Percentiles rank a stretch among this genome's conserved stretches.
These are phyloP conservation scores for Liasis olivaceus DNA, from an alignment of 2,797 vertebrate species.

Conservation along the genomic window DNA sequence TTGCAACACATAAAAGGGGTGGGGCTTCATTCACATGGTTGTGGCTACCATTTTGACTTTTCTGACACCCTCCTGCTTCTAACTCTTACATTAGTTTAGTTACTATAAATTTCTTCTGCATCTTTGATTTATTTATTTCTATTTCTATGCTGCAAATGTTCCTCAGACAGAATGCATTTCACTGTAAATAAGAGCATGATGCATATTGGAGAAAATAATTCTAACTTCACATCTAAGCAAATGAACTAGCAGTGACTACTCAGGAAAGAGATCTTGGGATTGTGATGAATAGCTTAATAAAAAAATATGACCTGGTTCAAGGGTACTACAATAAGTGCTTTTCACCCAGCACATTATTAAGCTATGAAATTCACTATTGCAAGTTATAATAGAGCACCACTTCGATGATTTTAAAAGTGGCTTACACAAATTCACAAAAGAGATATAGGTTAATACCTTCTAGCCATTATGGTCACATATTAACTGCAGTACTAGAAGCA, in stretches of 20 bases:
- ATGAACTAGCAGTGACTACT: background rate
- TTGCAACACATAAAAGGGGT: background rate
- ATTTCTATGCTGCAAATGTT: background rate
- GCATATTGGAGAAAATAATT: background rate
- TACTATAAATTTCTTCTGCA: background rate
- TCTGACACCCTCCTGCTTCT: background rate
- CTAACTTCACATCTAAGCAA: background rate
- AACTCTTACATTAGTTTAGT: background rate
- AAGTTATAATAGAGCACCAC: background rate
- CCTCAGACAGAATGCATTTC: background rate
- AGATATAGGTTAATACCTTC: background rate
- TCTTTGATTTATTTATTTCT: background rate
- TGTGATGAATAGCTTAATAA: background rate
- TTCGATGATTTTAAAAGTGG: background rate
- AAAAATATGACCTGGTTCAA: background rate
- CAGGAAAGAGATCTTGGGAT: background rate
- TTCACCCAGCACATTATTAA: background rate
- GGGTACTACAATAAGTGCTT: background rate
- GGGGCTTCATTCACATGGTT: background rate
- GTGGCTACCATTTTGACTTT: background rate
- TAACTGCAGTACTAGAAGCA: background rate
- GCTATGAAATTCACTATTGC: background rate
- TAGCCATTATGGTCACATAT: background rate
- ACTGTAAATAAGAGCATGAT: background rate
- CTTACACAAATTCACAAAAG: background rate